These are phyloP conservation scores for Pomacea maculata DNA, from an alignment of 1,140 invertebrate species.

Conservation along the genomic window DNA sequence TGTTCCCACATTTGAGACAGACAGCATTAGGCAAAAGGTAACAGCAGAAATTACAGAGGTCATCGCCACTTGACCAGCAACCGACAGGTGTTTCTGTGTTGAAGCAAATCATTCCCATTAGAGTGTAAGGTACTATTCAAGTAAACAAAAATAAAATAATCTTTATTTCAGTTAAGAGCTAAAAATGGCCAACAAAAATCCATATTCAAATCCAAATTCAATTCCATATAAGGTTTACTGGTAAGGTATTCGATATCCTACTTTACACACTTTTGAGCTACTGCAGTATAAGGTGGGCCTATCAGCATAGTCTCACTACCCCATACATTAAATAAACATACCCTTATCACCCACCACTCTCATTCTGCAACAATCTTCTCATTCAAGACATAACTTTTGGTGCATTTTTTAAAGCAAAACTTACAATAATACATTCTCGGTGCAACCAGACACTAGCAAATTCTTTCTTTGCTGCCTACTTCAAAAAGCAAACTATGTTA, in stretches of 20 bases:
- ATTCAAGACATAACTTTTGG: no score
- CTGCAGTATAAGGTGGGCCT: no score
- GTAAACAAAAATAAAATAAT: background rate
- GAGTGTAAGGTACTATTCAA: background rate
- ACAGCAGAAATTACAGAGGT: constrained; percentile 44
- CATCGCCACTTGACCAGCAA: constrained; percentile 47
- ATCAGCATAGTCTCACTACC: no score
- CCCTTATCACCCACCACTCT: no score
- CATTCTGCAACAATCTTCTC: no score
- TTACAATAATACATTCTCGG: no score
- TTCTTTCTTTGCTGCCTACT: no score
- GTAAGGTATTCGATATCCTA: background rate
- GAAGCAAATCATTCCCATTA: constrained; percentile 16
- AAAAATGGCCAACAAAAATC: no score
- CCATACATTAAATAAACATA: no score
- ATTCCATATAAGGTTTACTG: background rate
- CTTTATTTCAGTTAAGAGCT: background rate
- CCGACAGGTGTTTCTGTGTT: constrained; percentile 41
- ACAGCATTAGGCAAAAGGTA: constrained; percentile 39
- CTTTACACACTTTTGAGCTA: background rate
- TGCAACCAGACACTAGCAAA: no score
- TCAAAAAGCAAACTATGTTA: no score
- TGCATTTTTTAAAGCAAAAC: no score
- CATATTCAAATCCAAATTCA: background rate
- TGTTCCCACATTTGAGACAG: constrained; percentile 70